These are phyloP conservation scores for Homarus gammarus DNA, from an alignment of 2,888 invertebrate species.

Conservation along the genomic window DNA sequence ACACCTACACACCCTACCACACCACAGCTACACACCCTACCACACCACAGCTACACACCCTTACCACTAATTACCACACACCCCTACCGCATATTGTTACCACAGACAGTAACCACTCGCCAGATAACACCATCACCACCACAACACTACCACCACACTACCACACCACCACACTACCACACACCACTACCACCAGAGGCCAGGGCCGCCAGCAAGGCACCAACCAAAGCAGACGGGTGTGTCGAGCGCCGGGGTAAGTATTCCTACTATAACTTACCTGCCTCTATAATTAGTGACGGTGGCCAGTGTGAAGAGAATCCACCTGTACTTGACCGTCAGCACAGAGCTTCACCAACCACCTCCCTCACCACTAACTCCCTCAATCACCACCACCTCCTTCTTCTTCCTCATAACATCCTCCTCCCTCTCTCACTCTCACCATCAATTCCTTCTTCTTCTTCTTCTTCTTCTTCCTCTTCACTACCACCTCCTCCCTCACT, in stretches of 20 bases:
- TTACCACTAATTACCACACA: neutral
- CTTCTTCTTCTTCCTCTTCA: too few species aligned
- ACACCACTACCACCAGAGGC: neutral
- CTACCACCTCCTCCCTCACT: too few species aligned
- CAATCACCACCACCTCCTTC: neutral
- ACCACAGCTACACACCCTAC: neutral
- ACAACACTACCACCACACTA: neutral
- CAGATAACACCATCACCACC: neutral
- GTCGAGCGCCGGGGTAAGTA: neutral
- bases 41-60: neutral
- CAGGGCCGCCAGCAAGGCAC: neutral
- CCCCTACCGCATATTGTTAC: neutral
- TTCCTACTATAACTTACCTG: neutral
- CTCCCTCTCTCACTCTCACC: too few species aligned
- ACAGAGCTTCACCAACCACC: neutral
- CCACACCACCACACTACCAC: constrained; percentile 13
- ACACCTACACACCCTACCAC: neutral
- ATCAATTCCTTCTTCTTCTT: too few species aligned
- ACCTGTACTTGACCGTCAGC: neutral
- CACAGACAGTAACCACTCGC: too few species aligned
- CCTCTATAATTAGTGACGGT: constrained; percentile 2
- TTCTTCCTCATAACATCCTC: too few species aligned
- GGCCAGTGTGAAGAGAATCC: constrained; percentile 2
- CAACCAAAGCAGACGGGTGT: too few species aligned
- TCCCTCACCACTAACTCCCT: neutral